Evolutionary conservation across 2,113 vertebrate genomes (phyloP).

Genomic region (Anolis sagrei): DNA sequence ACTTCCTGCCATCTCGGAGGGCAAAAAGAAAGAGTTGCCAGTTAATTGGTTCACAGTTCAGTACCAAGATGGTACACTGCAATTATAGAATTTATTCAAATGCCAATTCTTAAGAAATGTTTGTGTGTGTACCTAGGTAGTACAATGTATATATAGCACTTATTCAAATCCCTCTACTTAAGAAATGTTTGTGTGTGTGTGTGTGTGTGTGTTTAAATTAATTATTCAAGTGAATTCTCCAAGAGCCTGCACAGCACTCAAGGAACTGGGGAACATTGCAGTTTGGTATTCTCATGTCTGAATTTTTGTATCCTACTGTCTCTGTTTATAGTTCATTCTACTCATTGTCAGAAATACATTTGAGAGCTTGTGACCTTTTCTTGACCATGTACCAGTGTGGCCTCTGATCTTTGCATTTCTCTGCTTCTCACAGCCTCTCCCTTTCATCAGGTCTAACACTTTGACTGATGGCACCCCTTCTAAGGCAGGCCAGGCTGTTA

Average conservation of each 20-base stretch:
- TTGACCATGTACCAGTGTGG: not conserved
- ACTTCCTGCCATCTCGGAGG: not conserved
- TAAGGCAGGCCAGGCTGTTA: not conserved
- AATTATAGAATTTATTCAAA: not conserved
- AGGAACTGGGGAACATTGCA: not conserved
- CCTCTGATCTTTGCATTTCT: slow-evolving; percentile 18
- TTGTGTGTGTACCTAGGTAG: too few relatives aligned
- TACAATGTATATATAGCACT: too few relatives aligned
- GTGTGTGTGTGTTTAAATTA: too few relatives aligned
- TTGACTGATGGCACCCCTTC: not conserved
- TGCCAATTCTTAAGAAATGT: not conserved
- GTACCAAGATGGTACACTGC: too few relatives aligned
- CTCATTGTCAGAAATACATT: slow-evolving; percentile 25
- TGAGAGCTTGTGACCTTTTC: slow-evolving; percentile 10
- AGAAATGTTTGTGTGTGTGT: too few relatives aligned
- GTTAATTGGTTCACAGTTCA: not conserved
- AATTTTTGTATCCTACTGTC: not conserved
- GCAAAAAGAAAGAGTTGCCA: not conserved
- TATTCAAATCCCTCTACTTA: too few relatives aligned
- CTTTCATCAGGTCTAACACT: not conserved
- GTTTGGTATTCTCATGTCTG: not conserved
- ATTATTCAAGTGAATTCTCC: too few relatives aligned
- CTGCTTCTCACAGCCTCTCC: slow-evolving; percentile 27
- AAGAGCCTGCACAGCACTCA: not conserved
- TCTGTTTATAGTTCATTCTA: slow-evolving; percentile 17